Evolutionary conservation across 2,888 invertebrate genomes (phyloP).

Genomic region (Caenorhabditis drosophilae): DNA sequence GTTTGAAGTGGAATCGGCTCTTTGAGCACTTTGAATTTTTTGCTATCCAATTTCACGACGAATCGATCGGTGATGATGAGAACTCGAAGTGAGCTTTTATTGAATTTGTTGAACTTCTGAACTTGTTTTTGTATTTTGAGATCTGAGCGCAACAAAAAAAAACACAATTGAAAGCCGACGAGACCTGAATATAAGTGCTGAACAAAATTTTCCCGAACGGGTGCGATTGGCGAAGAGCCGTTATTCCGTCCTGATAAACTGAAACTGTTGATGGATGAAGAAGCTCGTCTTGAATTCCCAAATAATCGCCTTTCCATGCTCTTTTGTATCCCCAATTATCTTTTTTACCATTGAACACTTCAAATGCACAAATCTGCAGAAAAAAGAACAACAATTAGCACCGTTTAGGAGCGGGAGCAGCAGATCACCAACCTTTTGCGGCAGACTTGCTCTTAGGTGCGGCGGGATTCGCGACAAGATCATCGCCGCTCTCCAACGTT

Average conservation of each 20-base stretch:
- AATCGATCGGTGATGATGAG: slow-evolving; percentile 71
- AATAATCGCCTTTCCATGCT: slow-evolving; percentile 85
- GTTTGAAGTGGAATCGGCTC: slow-evolving; percentile 64
- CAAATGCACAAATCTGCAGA: slow-evolving; percentile 80
- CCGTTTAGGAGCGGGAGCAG: too few relatives aligned
- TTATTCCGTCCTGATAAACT: slow-evolving; percentile 46
- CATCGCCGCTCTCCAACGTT: slow-evolving; percentile 58
- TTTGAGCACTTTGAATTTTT: slow-evolving; percentile 71
- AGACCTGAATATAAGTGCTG: slow-evolving; percentile 50
- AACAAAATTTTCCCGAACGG: slow-evolving; percentile 56
- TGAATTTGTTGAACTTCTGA: slow-evolving; percentile 71
- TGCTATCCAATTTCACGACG: slow-evolving; percentile 72
- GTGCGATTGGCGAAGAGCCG: slow-evolving; percentile 41
- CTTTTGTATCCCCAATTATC: slow-evolving; percentile 80
- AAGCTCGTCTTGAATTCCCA: slow-evolving; percentile 72
- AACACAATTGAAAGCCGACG: background rate
- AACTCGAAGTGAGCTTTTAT: slow-evolving; percentile 71
- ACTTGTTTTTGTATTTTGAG: background rate
- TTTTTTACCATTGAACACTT: slow-evolving; percentile 77
- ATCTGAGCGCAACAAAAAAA: background rate
- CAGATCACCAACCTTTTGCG: too few relatives aligned
- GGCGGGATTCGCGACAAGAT: slow-evolving; percentile 58
- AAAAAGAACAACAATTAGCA: too few relatives aligned
- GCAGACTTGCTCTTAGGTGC: slow-evolving; percentile 44
- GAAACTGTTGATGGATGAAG: slow-evolving; percentile 25